These are phyloP conservation scores for Agrypnia vestita DNA, from an alignment of 1,140 invertebrate species.

Conservation along the genomic window DNA sequence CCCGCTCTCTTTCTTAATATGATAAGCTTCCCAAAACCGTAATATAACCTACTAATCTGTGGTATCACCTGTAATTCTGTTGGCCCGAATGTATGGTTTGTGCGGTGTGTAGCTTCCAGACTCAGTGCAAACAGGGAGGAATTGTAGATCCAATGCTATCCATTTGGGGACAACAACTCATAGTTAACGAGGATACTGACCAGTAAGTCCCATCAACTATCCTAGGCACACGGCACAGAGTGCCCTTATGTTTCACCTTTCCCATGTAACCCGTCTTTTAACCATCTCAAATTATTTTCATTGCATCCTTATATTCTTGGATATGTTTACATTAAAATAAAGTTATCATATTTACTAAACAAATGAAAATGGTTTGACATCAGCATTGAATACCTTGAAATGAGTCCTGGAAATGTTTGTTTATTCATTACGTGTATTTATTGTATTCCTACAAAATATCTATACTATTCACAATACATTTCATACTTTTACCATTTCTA, in stretches of 20 bases:
- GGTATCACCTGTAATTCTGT: slow-evolving; percentile 58
- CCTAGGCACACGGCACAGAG: slow-evolving; percentile 63
- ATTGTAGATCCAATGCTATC: slow-evolving; percentile 97
- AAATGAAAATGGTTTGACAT: slow-evolving; percentile 39
- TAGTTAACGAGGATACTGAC: slow-evolving; percentile 95
- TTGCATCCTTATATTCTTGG: background rate
- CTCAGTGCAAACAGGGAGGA: slow-evolving; percentile 92
- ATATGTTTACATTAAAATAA: background rate
- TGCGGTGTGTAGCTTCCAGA: slow-evolving; percentile 88
- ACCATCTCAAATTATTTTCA: slow-evolving; percentile 47
- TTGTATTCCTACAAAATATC: slow-evolving; percentile 3
- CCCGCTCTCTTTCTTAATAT: slow-evolving; percentile 58
- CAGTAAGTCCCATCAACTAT: slow-evolving; percentile 83
- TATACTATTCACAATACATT: slow-evolving; percentile 29
- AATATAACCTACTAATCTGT: slow-evolving; percentile 53
- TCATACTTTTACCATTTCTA: slow-evolving; percentile 31
- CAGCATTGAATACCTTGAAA: slow-evolving; percentile 33
- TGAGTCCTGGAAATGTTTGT: slow-evolving; percentile 29
- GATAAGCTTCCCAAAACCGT: slow-evolving; percentile 37
- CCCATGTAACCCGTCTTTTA: slow-evolving; percentile 13
- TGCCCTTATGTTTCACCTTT: slow-evolving; percentile 58
- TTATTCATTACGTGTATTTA: slow-evolving; percentile 1
- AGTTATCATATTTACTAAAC: background rate
- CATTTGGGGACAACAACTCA: slow-evolving; percentile 97
- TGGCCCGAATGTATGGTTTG: slow-evolving; percentile 60